Evolutionary conservation across 1,140 invertebrate species (phyloP).

Genomic region (Lasioglossum albipes): DNA sequence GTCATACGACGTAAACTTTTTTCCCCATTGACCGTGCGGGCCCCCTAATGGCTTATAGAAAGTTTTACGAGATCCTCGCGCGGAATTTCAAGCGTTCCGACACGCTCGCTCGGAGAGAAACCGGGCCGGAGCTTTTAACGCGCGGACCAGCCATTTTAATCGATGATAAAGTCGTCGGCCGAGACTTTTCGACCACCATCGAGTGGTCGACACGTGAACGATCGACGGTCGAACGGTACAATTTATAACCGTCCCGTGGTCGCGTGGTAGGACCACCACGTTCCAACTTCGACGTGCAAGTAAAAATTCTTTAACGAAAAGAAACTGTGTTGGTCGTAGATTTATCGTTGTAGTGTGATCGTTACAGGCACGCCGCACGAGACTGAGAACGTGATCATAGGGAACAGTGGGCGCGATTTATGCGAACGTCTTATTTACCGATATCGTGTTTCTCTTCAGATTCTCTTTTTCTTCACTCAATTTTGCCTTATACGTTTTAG

Average conservation of each 20-base stretch:
- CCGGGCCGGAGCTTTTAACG: constrained; percentile 19
- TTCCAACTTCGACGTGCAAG: too few species aligned
- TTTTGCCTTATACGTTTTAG: too few species aligned
- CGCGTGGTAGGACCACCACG: too few species aligned
- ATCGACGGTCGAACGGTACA: background rate
- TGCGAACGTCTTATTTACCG: too few species aligned
- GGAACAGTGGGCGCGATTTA: too few species aligned
- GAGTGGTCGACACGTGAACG: background rate
- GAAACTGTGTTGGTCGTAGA: too few species aligned
- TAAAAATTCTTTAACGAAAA: too few species aligned
- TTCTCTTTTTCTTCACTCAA: too few species aligned
- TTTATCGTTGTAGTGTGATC: background rate
- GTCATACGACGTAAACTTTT: constrained; percentile 26
- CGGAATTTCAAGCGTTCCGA: constrained; percentile 38
- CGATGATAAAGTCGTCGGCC: constrained; percentile 18
- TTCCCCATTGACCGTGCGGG: constrained; percentile 31
- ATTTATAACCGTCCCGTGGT: too few species aligned
- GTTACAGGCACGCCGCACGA: background rate
- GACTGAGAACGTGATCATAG: too few species aligned
- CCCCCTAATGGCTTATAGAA: constrained; percentile 44
- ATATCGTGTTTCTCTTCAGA: too few species aligned
- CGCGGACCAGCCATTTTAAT: constrained; percentile 14
- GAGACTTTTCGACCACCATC: background rate
- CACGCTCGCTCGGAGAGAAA: background rate
- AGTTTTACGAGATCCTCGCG: constrained; percentile 35